phyloP scores from a whole-genome alignment of 2,888 invertebrate genomes.

The Tholera decimalis region DNA sequence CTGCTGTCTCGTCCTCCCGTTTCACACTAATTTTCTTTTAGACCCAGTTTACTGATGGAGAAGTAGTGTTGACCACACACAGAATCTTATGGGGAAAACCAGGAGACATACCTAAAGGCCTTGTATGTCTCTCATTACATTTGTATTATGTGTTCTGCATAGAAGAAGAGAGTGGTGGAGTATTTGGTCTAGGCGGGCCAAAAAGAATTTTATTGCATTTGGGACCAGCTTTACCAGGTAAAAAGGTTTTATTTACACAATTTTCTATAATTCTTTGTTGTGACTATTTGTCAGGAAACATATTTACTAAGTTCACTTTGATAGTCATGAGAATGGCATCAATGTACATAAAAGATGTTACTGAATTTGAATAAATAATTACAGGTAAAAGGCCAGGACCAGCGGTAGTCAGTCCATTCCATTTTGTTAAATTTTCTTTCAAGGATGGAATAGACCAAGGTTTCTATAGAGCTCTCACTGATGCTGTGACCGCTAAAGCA shows the following conservation, averaged over 20 bases:
- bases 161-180: constrained; percentile 95
- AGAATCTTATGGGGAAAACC: constrained; percentile 96
- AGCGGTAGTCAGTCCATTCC: constrained; percentile 93
- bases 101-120: constrained; percentile 93
- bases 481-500: constrained; percentile 92
- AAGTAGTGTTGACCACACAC: constrained; percentile 96
- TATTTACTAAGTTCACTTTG: not conserved
- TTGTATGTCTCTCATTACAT: constrained; percentile 93
- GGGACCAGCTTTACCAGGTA: constrained; percentile 92
- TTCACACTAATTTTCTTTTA: constrained; percentile 76
- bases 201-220: constrained; percentile 95
- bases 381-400: constrained; percentile 94
- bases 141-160: constrained; percentile 94
- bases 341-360: not conserved
- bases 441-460: constrained; percentile 94
- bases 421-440: constrained; percentile 96
- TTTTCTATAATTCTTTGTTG: not conserved
- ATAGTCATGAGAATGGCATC: not conserved
- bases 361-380: constrained; percentile 46
- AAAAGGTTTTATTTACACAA: not conserved
- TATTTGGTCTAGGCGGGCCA: constrained; percentile 95
- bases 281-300: not conserved
- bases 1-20: not conserved
- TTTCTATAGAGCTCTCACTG: constrained; percentile 92
- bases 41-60: constrained; percentile 96